phyloP scores from a whole-genome alignment of 2,888 invertebrate species.

The Polia nebulosa region DNA sequence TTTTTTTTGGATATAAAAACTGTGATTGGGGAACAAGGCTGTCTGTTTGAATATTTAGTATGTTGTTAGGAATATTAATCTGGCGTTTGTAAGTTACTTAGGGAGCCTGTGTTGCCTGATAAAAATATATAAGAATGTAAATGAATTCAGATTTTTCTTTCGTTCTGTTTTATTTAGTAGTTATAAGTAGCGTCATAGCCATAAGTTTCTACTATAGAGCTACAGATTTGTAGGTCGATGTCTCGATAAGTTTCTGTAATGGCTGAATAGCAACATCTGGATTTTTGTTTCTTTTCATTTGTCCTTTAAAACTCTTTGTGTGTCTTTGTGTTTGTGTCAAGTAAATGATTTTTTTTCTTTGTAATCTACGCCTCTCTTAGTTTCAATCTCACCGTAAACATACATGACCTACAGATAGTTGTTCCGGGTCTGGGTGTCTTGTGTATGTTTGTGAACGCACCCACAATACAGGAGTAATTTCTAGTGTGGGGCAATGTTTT shows the following conservation, averaged over 20 bases:
- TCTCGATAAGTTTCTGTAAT: neutral
- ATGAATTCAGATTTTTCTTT: neutral
- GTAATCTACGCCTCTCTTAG: too few species aligned
- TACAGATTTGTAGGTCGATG: neutral
- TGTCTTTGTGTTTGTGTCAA: too few species aligned
- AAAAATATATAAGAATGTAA: neutral
- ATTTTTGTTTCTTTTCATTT: too few species aligned
- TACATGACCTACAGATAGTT: too few species aligned
- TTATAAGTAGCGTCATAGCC: neutral
- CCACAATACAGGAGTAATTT: too few species aligned
- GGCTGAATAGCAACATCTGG: neutral
- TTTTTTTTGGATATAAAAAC: neutral
- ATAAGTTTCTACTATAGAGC: neutral
- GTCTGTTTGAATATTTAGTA: neutral
- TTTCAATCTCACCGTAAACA: too few species aligned
- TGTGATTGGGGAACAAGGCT: neutral
- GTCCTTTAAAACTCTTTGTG: too few species aligned
- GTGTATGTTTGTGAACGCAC: too few species aligned
- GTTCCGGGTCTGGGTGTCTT: too few species aligned
- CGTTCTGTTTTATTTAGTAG: neutral
- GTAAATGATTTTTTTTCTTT: too few species aligned
- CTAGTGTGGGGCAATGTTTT: too few species aligned
- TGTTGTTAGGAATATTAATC: conserved; percentile 8
- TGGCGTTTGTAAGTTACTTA: neutral
- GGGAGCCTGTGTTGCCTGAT: neutral